A percentile compares a stretch with the other conserved stretches of the same genome.
Evolutionary conservation across 2,797 vertebrate genomes (phyloP).

Genomic region (Chelon labrosus): DNA sequence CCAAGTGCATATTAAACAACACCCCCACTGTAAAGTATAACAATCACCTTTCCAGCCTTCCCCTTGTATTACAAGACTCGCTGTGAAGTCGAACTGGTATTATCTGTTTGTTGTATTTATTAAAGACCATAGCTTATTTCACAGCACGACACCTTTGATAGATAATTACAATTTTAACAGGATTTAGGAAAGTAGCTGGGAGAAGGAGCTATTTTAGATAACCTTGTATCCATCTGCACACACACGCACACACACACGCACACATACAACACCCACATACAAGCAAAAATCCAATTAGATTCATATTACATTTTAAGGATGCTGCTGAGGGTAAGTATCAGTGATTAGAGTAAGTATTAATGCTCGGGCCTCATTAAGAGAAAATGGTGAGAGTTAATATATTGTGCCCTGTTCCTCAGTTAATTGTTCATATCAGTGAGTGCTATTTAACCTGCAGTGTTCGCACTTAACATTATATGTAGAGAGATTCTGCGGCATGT

Average conservation of each 20-base stretch:
- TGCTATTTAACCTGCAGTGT: constrained; percentile 33
- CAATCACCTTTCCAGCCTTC: constrained; percentile 5
- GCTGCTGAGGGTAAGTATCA: constrained; percentile 11
- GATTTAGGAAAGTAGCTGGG: constrained; percentile 46
- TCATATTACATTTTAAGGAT: constrained; percentile 24
- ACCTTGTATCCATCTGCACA: constrained; percentile 11
- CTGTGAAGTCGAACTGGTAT: constrained; percentile 31
- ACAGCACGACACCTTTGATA: constrained; percentile 60
- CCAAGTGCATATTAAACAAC: no score
- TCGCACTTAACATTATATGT: constrained; percentile 9
- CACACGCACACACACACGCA: not conserved
- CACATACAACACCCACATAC: constrained; percentile 5
- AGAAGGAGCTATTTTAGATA: constrained; percentile 51
- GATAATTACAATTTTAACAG: constrained; percentile 71
- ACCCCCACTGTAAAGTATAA: not conserved
- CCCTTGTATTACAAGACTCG: not conserved
- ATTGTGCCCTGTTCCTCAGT: constrained; percentile 5
- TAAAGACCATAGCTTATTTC: constrained; percentile 41
- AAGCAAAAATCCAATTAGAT: constrained; percentile 44
- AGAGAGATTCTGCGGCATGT: no score
- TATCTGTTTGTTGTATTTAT: constrained; percentile 53
- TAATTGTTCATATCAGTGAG: constrained; percentile 36
- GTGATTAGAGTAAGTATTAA: constrained; percentile 41
- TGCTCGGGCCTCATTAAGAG: constrained; percentile 42
- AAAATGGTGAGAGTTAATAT: constrained; percentile 27